Conservation (phyloP, 2,113 vertebrate species). For the Triplophysa dalaica region DNA sequence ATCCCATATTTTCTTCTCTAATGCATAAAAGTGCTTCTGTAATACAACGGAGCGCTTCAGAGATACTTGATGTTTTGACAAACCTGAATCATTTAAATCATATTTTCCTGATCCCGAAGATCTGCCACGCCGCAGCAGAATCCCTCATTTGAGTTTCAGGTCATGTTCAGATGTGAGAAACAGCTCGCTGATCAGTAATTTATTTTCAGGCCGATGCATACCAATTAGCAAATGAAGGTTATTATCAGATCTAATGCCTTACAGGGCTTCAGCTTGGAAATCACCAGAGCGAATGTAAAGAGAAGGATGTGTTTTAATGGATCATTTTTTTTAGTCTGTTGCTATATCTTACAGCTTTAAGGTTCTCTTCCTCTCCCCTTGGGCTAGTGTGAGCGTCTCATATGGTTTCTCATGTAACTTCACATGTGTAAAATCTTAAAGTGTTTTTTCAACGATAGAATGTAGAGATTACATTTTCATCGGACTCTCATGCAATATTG, state of each 20-base stretch:
- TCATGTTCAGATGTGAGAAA: conserved; percentile 76
- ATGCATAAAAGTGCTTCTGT: conserved; percentile 19
- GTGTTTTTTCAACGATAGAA: not conserved
- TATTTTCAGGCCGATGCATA: conserved; percentile 79
- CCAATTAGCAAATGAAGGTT: conserved; percentile 82
- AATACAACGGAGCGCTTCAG: conserved; percentile 8
- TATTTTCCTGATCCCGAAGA: conserved; percentile 34
- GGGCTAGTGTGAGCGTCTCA: conserved; percentile 39
- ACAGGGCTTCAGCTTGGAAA: conserved; percentile 49
- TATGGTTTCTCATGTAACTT: not conserved
- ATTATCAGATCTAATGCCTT: conserved; percentile 72
- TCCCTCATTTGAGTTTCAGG: conserved; percentile 71
- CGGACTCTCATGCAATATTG: not conserved
- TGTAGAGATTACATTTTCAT: not conserved
- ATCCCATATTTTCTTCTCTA: not conserved
- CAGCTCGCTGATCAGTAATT: conserved; percentile 85
- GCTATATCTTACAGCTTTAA: not conserved
- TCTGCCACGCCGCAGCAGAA: conserved; percentile 46
- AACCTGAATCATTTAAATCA: conserved; percentile 28
- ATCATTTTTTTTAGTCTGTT: conserved; percentile 58
- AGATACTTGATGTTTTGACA: conserved; percentile 20
- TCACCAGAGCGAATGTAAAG: conserved; percentile 69
- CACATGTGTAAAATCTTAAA: not conserved
- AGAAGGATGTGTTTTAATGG: conserved; percentile 67
- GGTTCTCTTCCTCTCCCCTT: conserved; percentile 35